Base-by-base conservation (phyloP, 2,888 invertebrate genomes). In the Cephus spinipes region DNA sequence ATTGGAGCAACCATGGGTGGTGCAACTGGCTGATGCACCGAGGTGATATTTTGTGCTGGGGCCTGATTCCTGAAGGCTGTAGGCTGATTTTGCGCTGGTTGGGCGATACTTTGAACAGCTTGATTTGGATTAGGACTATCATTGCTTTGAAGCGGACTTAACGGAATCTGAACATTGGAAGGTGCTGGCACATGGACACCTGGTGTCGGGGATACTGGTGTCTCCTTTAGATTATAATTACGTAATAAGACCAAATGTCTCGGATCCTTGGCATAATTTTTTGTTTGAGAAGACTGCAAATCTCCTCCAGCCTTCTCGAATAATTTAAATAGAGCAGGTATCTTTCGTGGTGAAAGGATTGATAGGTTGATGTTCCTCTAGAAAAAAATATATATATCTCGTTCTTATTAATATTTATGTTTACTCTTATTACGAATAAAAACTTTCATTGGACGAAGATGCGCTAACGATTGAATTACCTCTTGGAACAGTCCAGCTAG, bases 231-330 rank as follows among this genome's bases (percentile, higher is more conserved):
- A 81, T 89, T 90, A 76, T 90, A 90, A 83, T 91, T 91, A 4
- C 90, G 85, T 32, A 91, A 79, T 12, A 97, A 92, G 3, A 97
- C 96, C 79, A 97, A 92, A 92, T 97, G 97, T 11, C 97, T 93
- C 0, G 96, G 95, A 91, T 97, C 98, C 92, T 97, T 97, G 0
- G 98, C 97, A 90, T 97, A 98, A 91, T 98, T 98, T 90, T 98
- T 96, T 23, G 95, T 96, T 85, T 96, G 95, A 0, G 96, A 95
- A 0, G 95, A 93, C 75, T 94, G 94, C 76, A 97, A 92, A 91
- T 98, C 98, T 0, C 97, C 97, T 12, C 97, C 97, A 3, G 97
- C 96, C 90, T 96, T 97, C 90, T 98, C 98, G 92, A 96, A 98
- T 11, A 98, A 92, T 87, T 97, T 96, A 85, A 96, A 96, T 2